Percentiles rank a stretch among this genome's conserved stretches.
phyloP scores from a whole-genome alignment of 1,140 invertebrate species.

The Magallana ariakensis region DNA sequence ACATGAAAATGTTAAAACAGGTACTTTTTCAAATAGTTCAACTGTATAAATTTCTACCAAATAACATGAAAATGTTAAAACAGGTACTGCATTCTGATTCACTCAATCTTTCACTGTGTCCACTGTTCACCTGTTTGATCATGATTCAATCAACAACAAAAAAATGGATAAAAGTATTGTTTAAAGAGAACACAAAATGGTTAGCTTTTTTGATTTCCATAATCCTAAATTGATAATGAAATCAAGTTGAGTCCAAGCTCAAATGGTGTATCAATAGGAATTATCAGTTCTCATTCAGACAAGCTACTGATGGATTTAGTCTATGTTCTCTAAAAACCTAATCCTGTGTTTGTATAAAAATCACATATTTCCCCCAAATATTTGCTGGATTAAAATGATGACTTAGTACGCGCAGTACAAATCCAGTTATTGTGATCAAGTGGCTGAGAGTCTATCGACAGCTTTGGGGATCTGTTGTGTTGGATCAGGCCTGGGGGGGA shows the following conservation, averaged over 20 bases:
- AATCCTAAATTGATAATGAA: no score
- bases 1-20: no score
- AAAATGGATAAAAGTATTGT: no score
- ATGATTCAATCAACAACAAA: no score
- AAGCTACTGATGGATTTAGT: constrained; percentile 7
- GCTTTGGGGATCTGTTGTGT: background rate
- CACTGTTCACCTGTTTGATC: no score
- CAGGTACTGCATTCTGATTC: no score
- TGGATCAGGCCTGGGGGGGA: constrained; percentile 8
- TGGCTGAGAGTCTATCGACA: background rate
- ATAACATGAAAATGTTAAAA: no score
- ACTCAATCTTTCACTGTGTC: no score
- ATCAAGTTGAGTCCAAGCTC: no score
- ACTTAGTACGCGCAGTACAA: background rate
- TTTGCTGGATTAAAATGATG: constrained; percentile 13
- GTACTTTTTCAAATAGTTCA: no score
- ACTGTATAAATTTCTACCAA: no score
- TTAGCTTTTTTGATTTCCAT: background rate
- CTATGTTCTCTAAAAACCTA: background rate
- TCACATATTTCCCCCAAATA: constrained; percentile 12
- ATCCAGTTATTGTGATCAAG: background rate
- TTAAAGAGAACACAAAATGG: background rate
- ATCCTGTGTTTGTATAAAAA: constrained; percentile 7
- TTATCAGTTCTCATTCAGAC: background rate
- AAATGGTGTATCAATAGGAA: background rate